phyloP scores from a whole-genome alignment of 2,888 invertebrate species.

The Caenorhabditis sp. region DNA sequence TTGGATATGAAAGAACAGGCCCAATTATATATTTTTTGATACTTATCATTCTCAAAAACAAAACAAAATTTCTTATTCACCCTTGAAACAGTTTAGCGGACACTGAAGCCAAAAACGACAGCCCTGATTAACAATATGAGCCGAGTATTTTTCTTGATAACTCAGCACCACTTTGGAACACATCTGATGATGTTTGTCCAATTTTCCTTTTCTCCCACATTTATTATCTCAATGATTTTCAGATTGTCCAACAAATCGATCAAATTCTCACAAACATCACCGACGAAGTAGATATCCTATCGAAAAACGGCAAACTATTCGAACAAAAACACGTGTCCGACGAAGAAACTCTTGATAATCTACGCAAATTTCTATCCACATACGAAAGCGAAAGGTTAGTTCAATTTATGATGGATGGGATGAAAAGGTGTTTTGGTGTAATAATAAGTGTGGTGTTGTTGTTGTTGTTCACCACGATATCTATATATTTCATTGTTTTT shows the following conservation, averaged over 20 bases:
- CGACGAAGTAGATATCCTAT: constrained; percentile 28
- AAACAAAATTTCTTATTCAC: not conserved
- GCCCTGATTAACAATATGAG: too few relatives aligned
- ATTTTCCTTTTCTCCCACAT: constrained; percentile 2
- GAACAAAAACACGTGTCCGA: constrained; percentile 25
- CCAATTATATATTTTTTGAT: too few relatives aligned
- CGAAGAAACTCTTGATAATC: constrained; percentile 20
- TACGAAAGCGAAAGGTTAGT: constrained; percentile 43
- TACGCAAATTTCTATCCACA: constrained; percentile 23
- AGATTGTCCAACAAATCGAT: constrained; percentile 32
- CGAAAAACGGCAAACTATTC: constrained; percentile 35
- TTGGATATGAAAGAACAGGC: too few relatives aligned
- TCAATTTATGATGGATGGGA: constrained; percentile 25
- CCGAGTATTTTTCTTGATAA: too few relatives aligned
- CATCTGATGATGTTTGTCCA: too few relatives aligned
- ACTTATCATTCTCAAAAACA: not conserved
- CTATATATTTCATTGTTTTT: not conserved
- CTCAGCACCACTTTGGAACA: too few relatives aligned
- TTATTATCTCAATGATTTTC: not conserved
- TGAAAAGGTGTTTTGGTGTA: constrained; percentile 4
- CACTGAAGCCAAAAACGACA: too few relatives aligned
- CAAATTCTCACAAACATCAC: constrained; percentile 37
- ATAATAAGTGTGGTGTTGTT: not conserved
- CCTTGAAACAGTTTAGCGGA: too few relatives aligned
- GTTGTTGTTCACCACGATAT: not conserved